These are phyloP conservation scores for Polypedilum pembai DNA, from an alignment of 1,140 invertebrate genomes.

Conservation along the genomic window DNA sequence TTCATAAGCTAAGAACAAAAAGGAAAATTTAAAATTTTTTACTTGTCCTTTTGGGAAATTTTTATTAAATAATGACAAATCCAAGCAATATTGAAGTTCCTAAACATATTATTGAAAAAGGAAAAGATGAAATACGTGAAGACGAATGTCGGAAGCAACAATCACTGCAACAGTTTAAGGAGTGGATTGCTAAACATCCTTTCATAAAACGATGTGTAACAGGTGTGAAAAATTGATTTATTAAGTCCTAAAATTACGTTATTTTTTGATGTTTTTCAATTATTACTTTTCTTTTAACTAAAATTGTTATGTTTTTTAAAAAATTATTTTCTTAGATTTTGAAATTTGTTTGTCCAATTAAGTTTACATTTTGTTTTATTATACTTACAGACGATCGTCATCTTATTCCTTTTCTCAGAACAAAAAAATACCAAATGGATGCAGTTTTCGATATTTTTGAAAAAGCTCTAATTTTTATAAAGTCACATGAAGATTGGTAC, in stretches of 20 bases:
- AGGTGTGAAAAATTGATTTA: neutral
- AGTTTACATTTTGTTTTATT: neutral
- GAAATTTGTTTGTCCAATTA: too few species aligned
- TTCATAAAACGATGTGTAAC: neutral
- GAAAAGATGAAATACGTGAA: neutral
- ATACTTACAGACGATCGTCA: neutral
- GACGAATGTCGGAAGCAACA: neutral
- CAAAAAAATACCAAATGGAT: neutral
- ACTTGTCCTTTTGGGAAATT: too few species aligned
- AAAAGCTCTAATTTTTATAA: neutral
- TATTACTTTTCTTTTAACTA: too few species aligned
- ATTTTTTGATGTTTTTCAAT: too few species aligned
- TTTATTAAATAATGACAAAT: too few species aligned
- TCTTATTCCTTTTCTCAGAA: neutral
- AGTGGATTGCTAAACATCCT: constrained; percentile 20
- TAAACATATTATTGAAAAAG: neutral
- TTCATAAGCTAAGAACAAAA: too few species aligned
- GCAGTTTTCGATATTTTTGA: neutral
- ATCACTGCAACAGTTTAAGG: neutral
- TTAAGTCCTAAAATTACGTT: too few species aligned
- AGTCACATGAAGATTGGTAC: neutral
- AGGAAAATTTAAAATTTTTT: too few species aligned
- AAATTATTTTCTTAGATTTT: too few species aligned
- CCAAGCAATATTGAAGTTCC: too few species aligned
- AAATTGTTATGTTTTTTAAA: too few species aligned